phyloP scores from a whole-genome alignment of 1,140 invertebrate genomes.

The Drosophila trapezifrons region DNA sequence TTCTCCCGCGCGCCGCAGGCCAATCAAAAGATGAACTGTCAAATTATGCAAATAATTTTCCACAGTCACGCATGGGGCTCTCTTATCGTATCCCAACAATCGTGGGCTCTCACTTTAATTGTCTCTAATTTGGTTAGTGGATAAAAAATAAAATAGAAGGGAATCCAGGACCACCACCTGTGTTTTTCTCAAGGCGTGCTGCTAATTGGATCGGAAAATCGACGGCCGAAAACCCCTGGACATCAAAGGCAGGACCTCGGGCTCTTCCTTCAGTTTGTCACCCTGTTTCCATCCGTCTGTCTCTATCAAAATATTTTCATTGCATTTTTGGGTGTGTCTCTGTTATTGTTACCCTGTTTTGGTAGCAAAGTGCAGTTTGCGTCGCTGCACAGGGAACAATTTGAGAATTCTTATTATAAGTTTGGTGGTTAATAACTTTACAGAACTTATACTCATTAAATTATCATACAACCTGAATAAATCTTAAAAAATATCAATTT shows the following conservation, averaged over 20 bases:
- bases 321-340: conserved; percentile 74
- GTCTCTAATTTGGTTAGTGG: conserved; percentile 71
- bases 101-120: conserved; percentile 69
- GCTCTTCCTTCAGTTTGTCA: conserved; percentile 30
- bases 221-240: conserved; percentile 41
- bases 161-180: conserved; percentile 58
- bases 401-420: too few relatives aligned
- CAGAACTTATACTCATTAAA: too few relatives aligned
- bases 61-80: conserved; percentile 72
- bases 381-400: neutral
- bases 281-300: conserved; percentile 47
- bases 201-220: conserved; percentile 70
- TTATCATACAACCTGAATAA: too few relatives aligned
- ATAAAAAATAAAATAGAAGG: conserved; percentile 26
- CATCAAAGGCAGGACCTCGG: conserved; percentile 54
- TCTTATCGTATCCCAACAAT: conserved; percentile 64
- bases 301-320: conserved; percentile 81
- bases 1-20: conserved; percentile 26
- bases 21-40: conserved; percentile 74
- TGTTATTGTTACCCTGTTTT: conserved; percentile 65
- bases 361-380: conserved; percentile 76
- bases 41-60: conserved; percentile 83
- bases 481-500: too few relatives aligned
- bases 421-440: too few relatives aligned
- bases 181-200: conserved; percentile 79